Base-by-base conservation (phyloP, 2,797 vertebrate species). In the Pseudopleuronectes americanus region DNA sequence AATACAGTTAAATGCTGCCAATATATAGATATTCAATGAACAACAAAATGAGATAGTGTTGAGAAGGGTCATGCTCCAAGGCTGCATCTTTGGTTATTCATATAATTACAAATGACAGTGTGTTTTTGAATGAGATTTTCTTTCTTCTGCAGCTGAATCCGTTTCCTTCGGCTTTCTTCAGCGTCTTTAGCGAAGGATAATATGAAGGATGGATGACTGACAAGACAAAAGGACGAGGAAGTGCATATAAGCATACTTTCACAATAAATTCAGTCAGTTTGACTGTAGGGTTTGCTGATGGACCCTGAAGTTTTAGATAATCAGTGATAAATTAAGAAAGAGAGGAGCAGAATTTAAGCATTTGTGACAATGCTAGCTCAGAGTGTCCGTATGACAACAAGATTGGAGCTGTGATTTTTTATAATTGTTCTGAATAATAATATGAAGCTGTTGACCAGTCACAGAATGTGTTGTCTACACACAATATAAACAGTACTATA, bases 311-410 rank as follows among this genome's bases (percentile, higher is more conserved):
- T 60, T 74, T 51, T 23, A 61, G 64, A 76, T 23, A 57, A 77
- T 65, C 57, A 72, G 64, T 57, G 53, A 63, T 69, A 64, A 63
- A 68, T 72, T 61, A 56, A 56, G 68, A 65, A 16, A 71, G 45
- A 61, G 38, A 56, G 53, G n/a, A 59, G 41, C 8, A 52, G n/a
- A 75, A 51, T 26, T 68, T 31, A 6, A 66, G 64, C 38, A 36
- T 24, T n/a, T 22, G 24, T 63, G 64, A 75, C 53, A 63, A 63
- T 24, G 38, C 19, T 24, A 38, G 41, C 54, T 64, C 21, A 17
- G 43, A 45, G 10, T 38, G 10, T 21, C 31, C 38, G 23, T 23
- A 19, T 48, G 52, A 57, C 52, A 7, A 51, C 52, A 31, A 24
- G n/a, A 48, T 45, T n/a, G 9, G 16, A 26, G 8, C 3, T 16